phyloP scores from a whole-genome alignment of 2,888 invertebrate species.

The Apodemia duryi region DNA sequence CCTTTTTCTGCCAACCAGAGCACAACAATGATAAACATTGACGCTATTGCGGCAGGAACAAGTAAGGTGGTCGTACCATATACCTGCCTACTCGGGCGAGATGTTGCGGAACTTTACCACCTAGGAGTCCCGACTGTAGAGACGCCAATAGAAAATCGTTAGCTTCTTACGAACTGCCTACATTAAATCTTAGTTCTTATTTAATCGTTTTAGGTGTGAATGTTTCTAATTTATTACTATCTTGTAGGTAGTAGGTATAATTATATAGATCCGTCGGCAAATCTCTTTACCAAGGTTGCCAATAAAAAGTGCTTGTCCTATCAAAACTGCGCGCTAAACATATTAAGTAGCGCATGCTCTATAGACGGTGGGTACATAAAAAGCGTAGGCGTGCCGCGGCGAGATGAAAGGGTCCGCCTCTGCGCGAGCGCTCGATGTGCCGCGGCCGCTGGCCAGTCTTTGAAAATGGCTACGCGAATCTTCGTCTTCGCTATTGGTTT shows the following conservation, averaged over 20 bases:
- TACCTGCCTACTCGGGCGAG: too few species aligned
- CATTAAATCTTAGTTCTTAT: not conserved
- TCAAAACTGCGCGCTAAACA: constrained; percentile 5
- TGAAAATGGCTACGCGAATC: constrained; percentile 12
- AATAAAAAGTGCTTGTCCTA: constrained; percentile 6
- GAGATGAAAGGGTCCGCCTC: constrained; percentile 30
- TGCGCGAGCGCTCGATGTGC: constrained; percentile 24
- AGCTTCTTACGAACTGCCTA: too few species aligned
- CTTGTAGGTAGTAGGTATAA: not conserved
- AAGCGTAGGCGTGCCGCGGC: constrained; percentile 30
- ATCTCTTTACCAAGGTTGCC: not conserved
- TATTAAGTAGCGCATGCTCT: constrained; percentile 1
- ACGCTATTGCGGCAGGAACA: too few species aligned
- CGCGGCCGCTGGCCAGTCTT: not conserved
- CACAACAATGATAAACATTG: too few species aligned
- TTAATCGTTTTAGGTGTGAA: not conserved
- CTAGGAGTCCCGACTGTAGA: too few species aligned
- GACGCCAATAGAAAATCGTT: too few species aligned
- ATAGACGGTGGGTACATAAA: constrained; percentile 9
- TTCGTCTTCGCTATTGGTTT: not conserved
- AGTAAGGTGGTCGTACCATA: too few species aligned
- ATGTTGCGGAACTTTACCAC: too few species aligned
- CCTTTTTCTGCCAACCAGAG: too few species aligned
- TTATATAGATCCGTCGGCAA: constrained; percentile 7
- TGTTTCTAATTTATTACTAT: not conserved